Base-by-base conservation (phyloP, 2,113 vertebrate genomes). In the Cephalopterus ornatus region DNA sequence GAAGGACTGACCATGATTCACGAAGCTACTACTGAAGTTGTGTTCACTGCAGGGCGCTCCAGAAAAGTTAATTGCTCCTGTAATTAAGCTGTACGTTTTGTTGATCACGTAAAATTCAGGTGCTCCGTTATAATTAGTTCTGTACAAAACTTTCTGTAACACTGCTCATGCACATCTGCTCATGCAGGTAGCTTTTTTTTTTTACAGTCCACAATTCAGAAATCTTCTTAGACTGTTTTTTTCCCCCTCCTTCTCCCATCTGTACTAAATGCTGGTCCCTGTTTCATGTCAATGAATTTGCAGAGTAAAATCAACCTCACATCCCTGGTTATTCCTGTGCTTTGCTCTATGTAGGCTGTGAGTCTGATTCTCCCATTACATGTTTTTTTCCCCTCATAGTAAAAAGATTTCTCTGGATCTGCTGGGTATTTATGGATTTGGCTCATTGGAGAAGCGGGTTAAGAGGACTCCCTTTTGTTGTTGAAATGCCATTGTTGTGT, bases 341-440 rank as follows among this genome's bases (percentile, higher is more conserved):
- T 80, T 86, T 85, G 79, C 92, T 95, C 85, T 87, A 70, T 91
- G 88, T 86, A 79, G 88, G 86, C 70, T 96, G 93, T 37, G 92
- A 93, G 65, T 72, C 88, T 87, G 73, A 88, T 81, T 75, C 70
- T 92, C 72, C 84, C 89, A 53, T 85, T 89, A 32, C 26, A 2
- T 49, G 12, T 35, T 63, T 82, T 82, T 94, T 78, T 61, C 83
- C 42, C 44, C 82, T 79, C 4, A 0, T 49, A 93, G 80, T 96
- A 72, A 62, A 94, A 89, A 56, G 49, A 78, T 85, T 91, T 93
- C 73, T 78, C 68, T 94, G 88, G 70, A 82, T 93, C 77, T 83
- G 85, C 78, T 73, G 76, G 53, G 50, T 70, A 35, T 75, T 85
- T 74, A n/a, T 89, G 83, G 56, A 84, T 85, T 80, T 52, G 70